These are phyloP conservation scores for Festucalex cinctus DNA, from an alignment of 2,113 vertebrate genomes.

Conservation along the genomic window DNA sequence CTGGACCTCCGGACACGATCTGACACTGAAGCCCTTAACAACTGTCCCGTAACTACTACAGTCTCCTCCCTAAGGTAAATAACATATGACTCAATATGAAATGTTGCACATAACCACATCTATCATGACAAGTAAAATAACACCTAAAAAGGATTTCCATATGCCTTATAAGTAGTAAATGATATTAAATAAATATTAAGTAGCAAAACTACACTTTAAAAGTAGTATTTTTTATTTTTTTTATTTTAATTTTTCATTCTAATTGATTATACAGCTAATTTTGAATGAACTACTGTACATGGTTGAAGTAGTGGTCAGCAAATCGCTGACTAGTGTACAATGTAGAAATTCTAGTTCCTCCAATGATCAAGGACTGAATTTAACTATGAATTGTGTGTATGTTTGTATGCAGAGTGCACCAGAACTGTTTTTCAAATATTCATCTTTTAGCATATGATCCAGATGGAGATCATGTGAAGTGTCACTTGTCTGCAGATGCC, in stretches of 20 bases:
- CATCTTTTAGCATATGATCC: slow-evolving; percentile 67
- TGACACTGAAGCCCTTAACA: slow-evolving; percentile 57
- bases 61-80: slow-evolving; percentile 56
- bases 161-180: too few species aligned
- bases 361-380: too few species aligned
- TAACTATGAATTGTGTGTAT: neutral
- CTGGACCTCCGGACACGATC: slow-evolving; percentile 68
- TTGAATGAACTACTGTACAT: too few species aligned
- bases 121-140: neutral
- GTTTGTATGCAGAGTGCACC: slow-evolving; percentile 56
- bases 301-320: neutral
- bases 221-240: too few species aligned
- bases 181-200: too few species aligned
- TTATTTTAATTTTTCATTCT: too few species aligned
- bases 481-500: slow-evolving; percentile 24
- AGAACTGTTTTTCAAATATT: slow-evolving; percentile 63
- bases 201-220: too few species aligned
- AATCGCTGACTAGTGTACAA: neutral
- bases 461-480: slow-evolving; percentile 66
- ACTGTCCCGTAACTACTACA: slow-evolving; percentile 59
- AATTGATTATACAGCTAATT: too few species aligned
- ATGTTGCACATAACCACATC: neutral
- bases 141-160: too few species aligned
- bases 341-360: too few species aligned
- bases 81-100: neutral